These are phyloP conservation scores for Matsumyia berberina DNA, from an alignment of 2,888 invertebrate genomes.

Conservation along the genomic window DNA sequence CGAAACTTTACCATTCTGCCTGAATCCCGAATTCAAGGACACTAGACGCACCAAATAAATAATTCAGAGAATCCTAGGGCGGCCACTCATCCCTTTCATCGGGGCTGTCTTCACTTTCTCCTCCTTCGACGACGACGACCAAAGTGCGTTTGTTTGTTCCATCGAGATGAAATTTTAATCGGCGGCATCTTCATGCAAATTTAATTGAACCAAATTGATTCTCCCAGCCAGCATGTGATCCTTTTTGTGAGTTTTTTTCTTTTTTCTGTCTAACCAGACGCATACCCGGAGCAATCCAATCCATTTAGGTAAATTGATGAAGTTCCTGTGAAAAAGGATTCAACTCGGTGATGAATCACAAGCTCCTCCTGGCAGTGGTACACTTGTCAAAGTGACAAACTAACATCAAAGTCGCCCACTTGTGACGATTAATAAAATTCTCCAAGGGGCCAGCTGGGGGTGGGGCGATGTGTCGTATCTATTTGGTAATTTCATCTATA, in stretches of 20 bases:
- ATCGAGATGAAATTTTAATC: slow-evolving; percentile 23
- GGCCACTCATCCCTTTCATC: too few species aligned
- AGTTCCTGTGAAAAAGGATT: neutral
- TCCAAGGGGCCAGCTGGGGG: neutral
- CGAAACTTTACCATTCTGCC: neutral
- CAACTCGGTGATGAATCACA: slow-evolving; percentile 25
- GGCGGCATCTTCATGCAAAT: slow-evolving; percentile 40
- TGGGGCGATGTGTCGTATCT: neutral
- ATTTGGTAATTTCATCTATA: slow-evolving; percentile 33
- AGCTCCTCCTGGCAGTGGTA: neutral
- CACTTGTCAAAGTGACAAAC: slow-evolving; percentile 47
- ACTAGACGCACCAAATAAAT: slow-evolving; percentile 17
- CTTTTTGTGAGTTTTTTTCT: neutral
- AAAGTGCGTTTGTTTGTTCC: slow-evolving; percentile 8
- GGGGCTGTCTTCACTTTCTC: neutral
- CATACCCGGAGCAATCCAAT: slow-evolving; percentile 10
- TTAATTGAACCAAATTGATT: slow-evolving; percentile 43
- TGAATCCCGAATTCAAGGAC: neutral
- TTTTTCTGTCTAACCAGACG: neutral
- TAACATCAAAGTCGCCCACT: slow-evolving; percentile 36
- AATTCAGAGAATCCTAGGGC: slow-evolving; percentile 3
- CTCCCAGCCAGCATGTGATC: neutral
- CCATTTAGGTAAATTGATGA: slow-evolving; percentile 37
- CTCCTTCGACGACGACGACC: too few species aligned
- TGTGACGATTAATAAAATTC: slow-evolving; percentile 38